Conservation (phyloP, 2,888 invertebrate species). For the Mesorhabditis spiculigera region DNA sequence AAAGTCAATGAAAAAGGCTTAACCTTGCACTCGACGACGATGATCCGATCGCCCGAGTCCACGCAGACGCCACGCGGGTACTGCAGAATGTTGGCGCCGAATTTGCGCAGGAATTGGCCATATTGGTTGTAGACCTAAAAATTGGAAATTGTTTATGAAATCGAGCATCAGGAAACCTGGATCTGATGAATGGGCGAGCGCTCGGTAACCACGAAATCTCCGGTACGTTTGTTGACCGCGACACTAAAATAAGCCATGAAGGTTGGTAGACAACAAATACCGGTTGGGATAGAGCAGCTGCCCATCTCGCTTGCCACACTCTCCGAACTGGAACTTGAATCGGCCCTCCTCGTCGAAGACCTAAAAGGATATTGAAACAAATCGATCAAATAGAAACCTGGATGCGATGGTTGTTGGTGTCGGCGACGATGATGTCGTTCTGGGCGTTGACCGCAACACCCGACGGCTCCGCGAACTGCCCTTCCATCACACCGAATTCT, state of each 20-base stretch:
- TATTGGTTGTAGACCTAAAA: slow-evolving; percentile 91
- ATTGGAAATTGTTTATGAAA: too few species aligned
- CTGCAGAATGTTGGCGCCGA: slow-evolving; percentile 96
- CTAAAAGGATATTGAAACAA: slow-evolving; percentile 63
- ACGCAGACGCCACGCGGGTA: slow-evolving; percentile 98
- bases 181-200: slow-evolving; percentile 94
- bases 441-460: slow-evolving; percentile 96
- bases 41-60: slow-evolving; percentile 94
- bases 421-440: slow-evolving; percentile 91
- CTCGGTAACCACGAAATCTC: slow-evolving; percentile 97
- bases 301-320: slow-evolving; percentile 91
- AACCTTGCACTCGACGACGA: slow-evolving; percentile 88
- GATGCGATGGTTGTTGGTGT: slow-evolving; percentile 98
- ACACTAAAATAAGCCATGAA: slow-evolving; percentile 65
- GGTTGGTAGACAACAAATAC: slow-evolving; percentile 16
- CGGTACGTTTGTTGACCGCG: slow-evolving; percentile 95
- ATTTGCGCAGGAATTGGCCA: slow-evolving; percentile 97
- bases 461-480: slow-evolving; percentile 96
- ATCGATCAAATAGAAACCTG: slow-evolving; percentile 28
- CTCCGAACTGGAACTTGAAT: slow-evolving; percentile 98
- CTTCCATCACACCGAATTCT: slow-evolving; percentile 81
- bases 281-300: slow-evolving; percentile 95
- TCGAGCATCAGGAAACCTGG: slow-evolving; percentile 63
- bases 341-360: slow-evolving; percentile 98
- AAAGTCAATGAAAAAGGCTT: background rate